These are phyloP conservation scores for Macrobrachium nipponense DNA, from an alignment of 1,140 invertebrate genomes.

Conservation along the genomic window DNA sequence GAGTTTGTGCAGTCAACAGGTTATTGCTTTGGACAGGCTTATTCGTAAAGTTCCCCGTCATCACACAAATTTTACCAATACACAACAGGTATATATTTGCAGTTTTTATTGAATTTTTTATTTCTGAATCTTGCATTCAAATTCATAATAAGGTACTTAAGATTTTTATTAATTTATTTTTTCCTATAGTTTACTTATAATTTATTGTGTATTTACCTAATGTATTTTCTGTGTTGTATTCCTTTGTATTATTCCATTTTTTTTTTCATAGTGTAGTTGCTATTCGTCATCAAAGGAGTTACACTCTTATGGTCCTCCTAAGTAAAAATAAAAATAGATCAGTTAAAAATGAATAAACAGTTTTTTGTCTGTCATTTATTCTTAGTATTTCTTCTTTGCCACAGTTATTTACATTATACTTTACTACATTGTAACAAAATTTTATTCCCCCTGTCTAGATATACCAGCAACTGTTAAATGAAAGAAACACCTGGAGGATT, in stretches of 20 bases:
- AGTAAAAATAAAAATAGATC: no score
- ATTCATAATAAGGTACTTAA: background rate
- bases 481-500: slow-evolving; percentile 89
- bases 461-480: slow-evolving; percentile 83
- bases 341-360: no score
- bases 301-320: no score
- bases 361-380: no score
- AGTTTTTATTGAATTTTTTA: background rate
- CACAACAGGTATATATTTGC: slow-evolving; percentile 38
- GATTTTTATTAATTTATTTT: background rate
- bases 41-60: slow-evolving; percentile 50
- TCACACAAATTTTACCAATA: slow-evolving; percentile 47
- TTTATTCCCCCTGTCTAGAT: slow-evolving; percentile 70
- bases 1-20: slow-evolving; percentile 42
- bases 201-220: background rate
- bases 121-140: background rate
- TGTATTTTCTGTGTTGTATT: background rate
- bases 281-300: no score
- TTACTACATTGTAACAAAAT: no score
- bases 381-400: no score
- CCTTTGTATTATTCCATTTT: no score
- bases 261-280: no score
- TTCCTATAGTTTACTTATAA: background rate
- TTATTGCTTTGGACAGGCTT: slow-evolving; percentile 42
- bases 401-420: no score